Evolutionary conservation across 2,113 vertebrate species (phyloP).

Genomic region (Colaptes auratus): DNA sequence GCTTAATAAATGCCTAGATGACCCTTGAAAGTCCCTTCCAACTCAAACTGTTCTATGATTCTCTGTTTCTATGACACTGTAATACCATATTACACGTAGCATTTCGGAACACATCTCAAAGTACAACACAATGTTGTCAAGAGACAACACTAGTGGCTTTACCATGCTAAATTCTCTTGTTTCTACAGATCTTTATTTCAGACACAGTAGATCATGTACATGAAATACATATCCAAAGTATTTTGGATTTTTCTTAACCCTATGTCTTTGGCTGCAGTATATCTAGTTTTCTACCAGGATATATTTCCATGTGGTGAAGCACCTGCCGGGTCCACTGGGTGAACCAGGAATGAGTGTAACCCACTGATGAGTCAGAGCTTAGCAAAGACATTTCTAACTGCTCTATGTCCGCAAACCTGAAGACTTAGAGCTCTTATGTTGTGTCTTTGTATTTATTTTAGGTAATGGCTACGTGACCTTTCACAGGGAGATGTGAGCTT

Average conservation of each 20-base stretch:
- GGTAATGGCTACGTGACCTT: background rate
- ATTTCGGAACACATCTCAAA: background rate
- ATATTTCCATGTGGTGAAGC: background rate
- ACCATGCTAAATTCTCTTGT: background rate
- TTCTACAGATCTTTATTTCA: background rate
- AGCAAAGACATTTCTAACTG: background rate
- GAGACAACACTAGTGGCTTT: background rate
- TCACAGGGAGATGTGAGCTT: background rate
- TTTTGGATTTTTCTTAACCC: background rate
- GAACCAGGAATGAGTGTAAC: rapidly evolving
- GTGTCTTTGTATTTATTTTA: background rate
- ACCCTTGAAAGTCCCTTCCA: background rate
- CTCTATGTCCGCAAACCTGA: rapidly evolving
- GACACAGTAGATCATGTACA: background rate
- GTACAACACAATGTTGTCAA: background rate
- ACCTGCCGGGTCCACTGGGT: background rate
- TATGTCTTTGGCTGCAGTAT: background rate
- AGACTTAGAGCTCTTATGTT: background rate
- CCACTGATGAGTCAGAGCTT: rapidly evolving
- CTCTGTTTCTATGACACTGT: background rate
- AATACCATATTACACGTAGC: background rate
- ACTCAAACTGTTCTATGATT: background rate
- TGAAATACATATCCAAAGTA: background rate
- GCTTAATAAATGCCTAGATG: too few species aligned
- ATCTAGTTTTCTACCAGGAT: background rate